Base-by-base conservation (phyloP, 2,888 invertebrate genomes). In the Orthosia gothica region DNA sequence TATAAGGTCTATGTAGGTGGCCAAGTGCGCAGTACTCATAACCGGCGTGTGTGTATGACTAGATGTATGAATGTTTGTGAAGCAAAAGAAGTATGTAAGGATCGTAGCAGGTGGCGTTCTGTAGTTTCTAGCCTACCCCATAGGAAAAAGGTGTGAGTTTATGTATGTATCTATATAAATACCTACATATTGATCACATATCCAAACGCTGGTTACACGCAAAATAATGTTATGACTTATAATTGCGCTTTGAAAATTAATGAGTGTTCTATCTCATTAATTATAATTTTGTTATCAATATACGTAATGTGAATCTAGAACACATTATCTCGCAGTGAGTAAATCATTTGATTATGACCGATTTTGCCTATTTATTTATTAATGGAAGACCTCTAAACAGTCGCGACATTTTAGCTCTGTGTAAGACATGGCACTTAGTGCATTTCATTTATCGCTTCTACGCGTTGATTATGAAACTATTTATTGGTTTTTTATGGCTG, bases 291-390 rank as follows among this genome's bases (percentile, higher is more conserved):
- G 76, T 85, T 83, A 86, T 86, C 70, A 70, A 66, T 67, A 52
- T 69, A 64, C 64, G 84, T 83, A 78, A 74, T 81, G 79, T 81
- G 87, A 88, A 90, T 91, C 83, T 90, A 83, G 89, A 89, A 76
- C 90, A 88, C 86, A 88, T 87, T 90, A 90, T 91, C 89, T 87
- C 45, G 74, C 74, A 81, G 81, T 82, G 86, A 85, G 87, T 89
- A 87, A 87, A 83, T 87, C 76, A 85, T 85, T 81, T 87, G 84
- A 87, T 88, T 86, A 73, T 80, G 73, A 83, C 80, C 83, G 80
- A 86, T 86, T 82, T n/a, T 85, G 74, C 71, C 82, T 85, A 75
- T 70, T 65, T 80, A 85, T 81, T 80, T 83, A 71, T 84, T 82
- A 59, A 65, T 76, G 71, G 72, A 65, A 79, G 74, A 75, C 74